Evolutionary conservation across 2,797 vertebrate species (phyloP).

Genomic region (Threskiornis aethiopicus): DNA sequence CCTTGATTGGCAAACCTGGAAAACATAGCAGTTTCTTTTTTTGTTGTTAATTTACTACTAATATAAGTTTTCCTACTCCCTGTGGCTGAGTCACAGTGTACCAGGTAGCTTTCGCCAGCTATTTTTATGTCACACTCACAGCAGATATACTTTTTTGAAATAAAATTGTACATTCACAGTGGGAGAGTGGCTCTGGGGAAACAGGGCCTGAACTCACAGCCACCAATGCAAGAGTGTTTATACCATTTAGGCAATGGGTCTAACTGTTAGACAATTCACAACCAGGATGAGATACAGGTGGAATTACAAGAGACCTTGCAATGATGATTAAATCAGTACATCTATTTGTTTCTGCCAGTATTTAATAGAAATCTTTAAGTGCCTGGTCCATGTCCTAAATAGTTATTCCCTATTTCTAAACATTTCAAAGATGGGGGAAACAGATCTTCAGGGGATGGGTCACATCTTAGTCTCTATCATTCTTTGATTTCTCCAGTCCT

Average conservation of each 20-base stretch:
- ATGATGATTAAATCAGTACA: not conserved
- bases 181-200: not conserved
- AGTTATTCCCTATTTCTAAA: not conserved
- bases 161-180: not conserved
- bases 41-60: not conserved
- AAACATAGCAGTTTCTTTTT: not conserved
- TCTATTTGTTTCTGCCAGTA: not conserved
- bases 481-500: not conserved
- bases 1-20: not conserved
- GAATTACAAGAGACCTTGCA: not conserved
- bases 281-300: not conserved
- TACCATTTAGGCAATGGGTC: not conserved
- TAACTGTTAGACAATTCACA: not conserved
- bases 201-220: not conserved
- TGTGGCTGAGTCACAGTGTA: not conserved
- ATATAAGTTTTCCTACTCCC: not conserved
- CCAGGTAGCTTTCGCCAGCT: not conserved
- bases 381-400: not conserved
- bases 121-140: not conserved
- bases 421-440: not conserved
- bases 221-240: not conserved
- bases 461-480: not conserved
- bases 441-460: not conserved
- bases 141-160: not conserved
- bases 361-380: not conserved